Evolutionary conservation across 2,113 vertebrate genomes (phyloP), one percentile per base, ranked within the genome.

Genomic region (Ailuropoda melanoleuca): DNA sequence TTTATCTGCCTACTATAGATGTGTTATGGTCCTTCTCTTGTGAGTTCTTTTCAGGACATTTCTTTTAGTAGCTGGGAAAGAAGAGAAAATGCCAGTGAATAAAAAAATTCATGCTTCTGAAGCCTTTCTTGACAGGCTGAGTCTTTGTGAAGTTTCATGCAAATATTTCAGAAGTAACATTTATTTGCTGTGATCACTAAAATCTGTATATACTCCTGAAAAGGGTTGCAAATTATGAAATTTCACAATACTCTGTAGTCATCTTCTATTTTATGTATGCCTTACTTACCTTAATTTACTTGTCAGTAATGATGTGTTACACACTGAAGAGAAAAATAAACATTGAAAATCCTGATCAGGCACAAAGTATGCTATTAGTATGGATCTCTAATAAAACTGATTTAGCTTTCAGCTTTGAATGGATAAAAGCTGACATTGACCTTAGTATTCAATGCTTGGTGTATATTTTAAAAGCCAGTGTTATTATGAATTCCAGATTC

Each of bases 151-250:
- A 60, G 0, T 84, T 91, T 34, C 55, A 70, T 74, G 72, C 15
- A 74, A 43, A 86, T 85, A 93, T 14, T 43, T 23, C 17, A 97
- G 70, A 95, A 96, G 21, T 50, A 88, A 66, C 48, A 58, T 74
- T 84, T 66, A 46, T 90, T 60, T 91, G 13, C 56, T 58, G 8
- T 83, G 62, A 4, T 91, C 62, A 80, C 68, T 87, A 91, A 95
- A 87, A 87, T 88, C 75, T 93, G 50, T 26, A 29, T 37, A 78
- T 31, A 64, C 48, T 60, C 23, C 12, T 90, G 56, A 50, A 66
- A 93, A 50, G 5, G 29, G 9, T 53, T 83, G 21, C 21, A 74
- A 72, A 84, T 62, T 90, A 48, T 24, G 50, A 48, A 15, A 24
- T 80, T 91, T 55, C 29, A 72, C 48, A 80, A 21, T 74, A 26